A percentile compares a stretch with the other conserved stretches of the same genome.
Evolutionary conservation across 2,888 invertebrate species (phyloP).

Genomic region (Anorthoa munda): DNA sequence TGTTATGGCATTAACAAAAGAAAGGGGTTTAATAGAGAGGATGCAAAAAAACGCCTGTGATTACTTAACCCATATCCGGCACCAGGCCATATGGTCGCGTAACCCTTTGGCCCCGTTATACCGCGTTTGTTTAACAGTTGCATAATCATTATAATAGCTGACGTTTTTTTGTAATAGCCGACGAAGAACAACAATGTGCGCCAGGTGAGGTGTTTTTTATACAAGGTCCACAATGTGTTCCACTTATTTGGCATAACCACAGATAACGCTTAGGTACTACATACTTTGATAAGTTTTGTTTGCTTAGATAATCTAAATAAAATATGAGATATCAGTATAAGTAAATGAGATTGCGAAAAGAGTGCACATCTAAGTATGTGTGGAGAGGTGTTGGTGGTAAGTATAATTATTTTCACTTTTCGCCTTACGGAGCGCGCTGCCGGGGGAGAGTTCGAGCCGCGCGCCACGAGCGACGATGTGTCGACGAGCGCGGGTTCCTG

Average conservation of each 20-base stretch:
- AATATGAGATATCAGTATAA: slow-evolving; percentile 18
- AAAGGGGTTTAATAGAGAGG: slow-evolving; percentile 84
- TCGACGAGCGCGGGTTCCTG: slow-evolving; percentile 82
- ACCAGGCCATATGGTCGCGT: slow-evolving; percentile 84
- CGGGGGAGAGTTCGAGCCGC: slow-evolving; percentile 77
- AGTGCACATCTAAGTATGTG: slow-evolving; percentile 8
- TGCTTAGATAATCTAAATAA: slow-evolving; percentile 8
- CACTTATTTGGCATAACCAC: slow-evolving; percentile 54
- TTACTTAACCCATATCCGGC: slow-evolving; percentile 90
- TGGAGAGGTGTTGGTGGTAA: slow-evolving; percentile 44
- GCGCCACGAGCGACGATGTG: slow-evolving; percentile 60
- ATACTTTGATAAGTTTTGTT: slow-evolving; percentile 21
- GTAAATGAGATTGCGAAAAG: slow-evolving; percentile 15
- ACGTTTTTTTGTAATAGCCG: slow-evolving; percentile 76
- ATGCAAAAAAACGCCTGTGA: slow-evolving; percentile 85
- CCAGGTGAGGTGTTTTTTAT: slow-evolving; percentile 81
- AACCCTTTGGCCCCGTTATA: slow-evolving; percentile 91
- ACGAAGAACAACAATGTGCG: slow-evolving; percentile 68
- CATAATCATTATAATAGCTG: slow-evolving; percentile 83
- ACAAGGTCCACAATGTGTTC: slow-evolving; percentile 52
- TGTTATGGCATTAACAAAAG: slow-evolving; percentile 83
- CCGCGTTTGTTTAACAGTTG: slow-evolving; percentile 85
- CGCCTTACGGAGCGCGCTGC: slow-evolving; percentile 75
- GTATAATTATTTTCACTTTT: slow-evolving; percentile 85
- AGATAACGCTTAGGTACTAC: slow-evolving; percentile 18